Conservation (phyloP, 2,113 vertebrate genomes). For the Prochilodus magdalenae region DNA sequence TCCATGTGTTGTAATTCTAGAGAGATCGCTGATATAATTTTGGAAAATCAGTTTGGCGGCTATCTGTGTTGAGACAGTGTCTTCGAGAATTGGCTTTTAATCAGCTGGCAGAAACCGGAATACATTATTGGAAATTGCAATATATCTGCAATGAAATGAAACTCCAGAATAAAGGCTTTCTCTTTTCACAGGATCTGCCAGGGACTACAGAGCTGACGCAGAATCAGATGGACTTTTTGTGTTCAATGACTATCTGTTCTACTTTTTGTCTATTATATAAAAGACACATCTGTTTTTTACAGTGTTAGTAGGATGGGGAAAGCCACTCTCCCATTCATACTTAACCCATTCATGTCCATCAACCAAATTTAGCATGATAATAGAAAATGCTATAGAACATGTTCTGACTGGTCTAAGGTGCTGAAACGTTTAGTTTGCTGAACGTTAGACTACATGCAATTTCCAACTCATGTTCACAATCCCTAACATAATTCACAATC, state of each 20-base stretch:
- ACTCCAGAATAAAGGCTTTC: not conserved
- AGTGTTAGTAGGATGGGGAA: not conserved
- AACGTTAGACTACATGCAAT: not conserved
- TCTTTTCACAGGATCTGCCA: not conserved
- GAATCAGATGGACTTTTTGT: not conserved
- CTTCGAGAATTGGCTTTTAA: not conserved
- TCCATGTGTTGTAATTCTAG: not conserved
- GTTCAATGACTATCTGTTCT: not conserved
- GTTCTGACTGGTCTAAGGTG: not conserved
- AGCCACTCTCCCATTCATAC: not conserved
- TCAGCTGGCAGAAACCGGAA: not conserved
- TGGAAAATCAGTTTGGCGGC: not conserved
- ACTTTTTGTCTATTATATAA: not conserved
- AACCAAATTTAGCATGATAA: not conserved
- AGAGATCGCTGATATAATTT: not conserved
- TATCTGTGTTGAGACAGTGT: not conserved
- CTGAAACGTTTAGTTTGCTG: not conserved
- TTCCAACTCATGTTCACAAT: no score
- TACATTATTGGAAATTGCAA: conserved; percentile 13
- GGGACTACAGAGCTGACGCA: not conserved
- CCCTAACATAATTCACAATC: no score
- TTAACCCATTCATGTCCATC: not conserved
- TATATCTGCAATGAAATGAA: not conserved
- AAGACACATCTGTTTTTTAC: not conserved
- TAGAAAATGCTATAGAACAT: not conserved